Percentiles rank a stretch among this genome's conserved stretches.
Conservation (phyloP, 2,888 invertebrate genomes). For the Drosophila atripex region DNA sequence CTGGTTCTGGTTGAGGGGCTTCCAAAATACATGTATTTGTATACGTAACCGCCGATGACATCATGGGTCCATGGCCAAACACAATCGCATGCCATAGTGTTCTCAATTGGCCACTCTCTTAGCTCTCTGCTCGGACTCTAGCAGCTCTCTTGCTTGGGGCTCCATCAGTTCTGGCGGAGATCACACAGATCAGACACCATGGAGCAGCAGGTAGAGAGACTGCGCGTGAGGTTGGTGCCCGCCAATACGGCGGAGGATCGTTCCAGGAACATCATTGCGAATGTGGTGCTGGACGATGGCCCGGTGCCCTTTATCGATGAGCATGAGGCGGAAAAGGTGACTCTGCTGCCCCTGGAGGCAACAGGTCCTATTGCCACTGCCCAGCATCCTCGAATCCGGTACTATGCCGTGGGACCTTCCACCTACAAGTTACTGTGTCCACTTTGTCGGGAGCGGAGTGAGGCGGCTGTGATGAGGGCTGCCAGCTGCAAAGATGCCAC, state of each 20-base stretch:
- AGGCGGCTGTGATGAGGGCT: slow-evolving; percentile 79
- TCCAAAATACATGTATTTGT: slow-evolving; percentile 8
- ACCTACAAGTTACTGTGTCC: slow-evolving; percentile 81
- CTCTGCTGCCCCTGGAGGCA: slow-evolving; percentile 41
- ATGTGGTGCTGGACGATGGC: slow-evolving; percentile 72
- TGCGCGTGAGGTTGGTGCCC: slow-evolving; percentile 76
- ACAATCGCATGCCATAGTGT: slow-evolving; percentile 15
- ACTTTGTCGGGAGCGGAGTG: slow-evolving; percentile 75
- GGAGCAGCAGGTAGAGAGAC: slow-evolving; percentile 56
- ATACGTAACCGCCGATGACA: slow-evolving; percentile 56
- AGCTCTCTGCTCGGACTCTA: slow-evolving; percentile 5
- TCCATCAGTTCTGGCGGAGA: slow-evolving; percentile 22
- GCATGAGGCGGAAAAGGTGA: slow-evolving; percentile 49
- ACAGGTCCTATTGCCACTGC: slow-evolving; percentile 4
- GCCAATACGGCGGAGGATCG: slow-evolving; percentile 73
- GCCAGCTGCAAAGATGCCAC: slow-evolving; percentile 76
- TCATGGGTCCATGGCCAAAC: slow-evolving; percentile 46
- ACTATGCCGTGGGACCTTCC: slow-evolving; percentile 81
- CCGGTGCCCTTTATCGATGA: slow-evolving; percentile 78
- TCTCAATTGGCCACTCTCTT: slow-evolving; percentile 7
- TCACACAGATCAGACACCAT: slow-evolving; percentile 58
- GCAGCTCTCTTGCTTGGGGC: not conserved
- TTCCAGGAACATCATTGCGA: slow-evolving; percentile 77
- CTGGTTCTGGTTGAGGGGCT: slow-evolving; percentile 51
- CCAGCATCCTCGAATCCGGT: slow-evolving; percentile 63